Base-by-base conservation (phyloP, 2,888 invertebrate genomes). In the Mythimna impura region DNA sequence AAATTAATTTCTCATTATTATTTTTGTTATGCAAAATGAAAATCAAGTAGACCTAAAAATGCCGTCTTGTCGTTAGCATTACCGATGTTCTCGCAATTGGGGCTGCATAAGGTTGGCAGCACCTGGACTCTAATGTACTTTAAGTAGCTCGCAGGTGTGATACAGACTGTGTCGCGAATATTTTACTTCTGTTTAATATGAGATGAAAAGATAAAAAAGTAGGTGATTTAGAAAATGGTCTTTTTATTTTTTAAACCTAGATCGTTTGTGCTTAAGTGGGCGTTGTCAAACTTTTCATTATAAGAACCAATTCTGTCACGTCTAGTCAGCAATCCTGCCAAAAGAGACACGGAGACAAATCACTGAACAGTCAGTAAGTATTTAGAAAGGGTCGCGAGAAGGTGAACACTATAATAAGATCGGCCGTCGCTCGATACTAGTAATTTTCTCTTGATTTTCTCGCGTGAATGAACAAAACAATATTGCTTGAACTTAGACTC, bases 401-500 rank as follows among this genome's bases (percentile, higher is more conserved):
- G 60, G 40, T 61, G 54, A 81, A 61, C 60, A 25, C 61, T 76
- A 73, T 73, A 85, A 79, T 77, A 77, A 66, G 43, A 76, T 66
- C 64, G n/a, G 25, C 22, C 43, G 36, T 60, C 63, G 50, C 61
- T 83, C 75, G 64, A 58, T 67, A 69, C 79, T 81, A 85, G 80
- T 82, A 55, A 85, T 80, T 82, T 82, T 78, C 73, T 73, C 25
- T 66, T 80, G 67, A 80, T 83, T 80, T 81, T 85, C 76, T 80
- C 82, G 63, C 67, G 73, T 82, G 82, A 80, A 73, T 86, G 80
- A 87, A 85, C 82, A 86, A 86, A 84, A 83, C 85, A 84, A 87
- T 84, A 87, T 87, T 75, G 78, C 79, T 80, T 83, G 84, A 83
- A 84, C 87, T 83, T 86, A 74, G 73, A 83, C 83, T 86, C 84